Conservation (phyloP, 2,113 vertebrate species). For the Eptesicus fuscus region DNA sequence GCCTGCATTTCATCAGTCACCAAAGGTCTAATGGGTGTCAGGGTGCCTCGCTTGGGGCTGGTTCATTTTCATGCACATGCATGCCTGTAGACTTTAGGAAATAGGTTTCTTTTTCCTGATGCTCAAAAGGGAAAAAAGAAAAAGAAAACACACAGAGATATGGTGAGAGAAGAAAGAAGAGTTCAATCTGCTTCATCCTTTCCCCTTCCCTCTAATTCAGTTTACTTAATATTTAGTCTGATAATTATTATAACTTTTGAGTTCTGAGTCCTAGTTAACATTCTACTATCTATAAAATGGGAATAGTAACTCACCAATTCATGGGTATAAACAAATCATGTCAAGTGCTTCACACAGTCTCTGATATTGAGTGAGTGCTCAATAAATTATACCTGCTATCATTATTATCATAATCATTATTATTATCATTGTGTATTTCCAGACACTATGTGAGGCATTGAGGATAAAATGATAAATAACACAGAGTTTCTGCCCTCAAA, state of each 20-base stretch:
- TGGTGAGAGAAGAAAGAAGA: not conserved
- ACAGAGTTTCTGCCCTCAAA: not conserved
- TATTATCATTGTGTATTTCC: not conserved
- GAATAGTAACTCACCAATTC: not conserved
- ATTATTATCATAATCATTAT: not conserved
- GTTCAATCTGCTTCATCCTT: not conserved
- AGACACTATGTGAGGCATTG: not conserved
- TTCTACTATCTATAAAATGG: not conserved
- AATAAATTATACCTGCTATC: not conserved
- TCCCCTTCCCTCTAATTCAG: not conserved
- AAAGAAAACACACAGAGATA: not conserved
- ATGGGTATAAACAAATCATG: not conserved
- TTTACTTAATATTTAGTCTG: not conserved
- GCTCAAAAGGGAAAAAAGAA: not conserved
- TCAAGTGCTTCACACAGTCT: not conserved
- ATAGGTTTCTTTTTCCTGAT: not conserved
- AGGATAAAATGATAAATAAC: not conserved
- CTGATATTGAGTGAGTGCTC: not conserved
- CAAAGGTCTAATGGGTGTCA: not conserved
- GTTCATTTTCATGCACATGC: not conserved
- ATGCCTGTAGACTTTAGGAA: not conserved
- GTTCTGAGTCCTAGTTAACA: not conserved
- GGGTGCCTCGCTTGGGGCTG: accelerated
- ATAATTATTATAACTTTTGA: not conserved
- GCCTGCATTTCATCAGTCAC: not conserved